Evolutionary conservation across 2,888 invertebrate species (phyloP).

Genomic region (Asteroscopus sphinx): DNA sequence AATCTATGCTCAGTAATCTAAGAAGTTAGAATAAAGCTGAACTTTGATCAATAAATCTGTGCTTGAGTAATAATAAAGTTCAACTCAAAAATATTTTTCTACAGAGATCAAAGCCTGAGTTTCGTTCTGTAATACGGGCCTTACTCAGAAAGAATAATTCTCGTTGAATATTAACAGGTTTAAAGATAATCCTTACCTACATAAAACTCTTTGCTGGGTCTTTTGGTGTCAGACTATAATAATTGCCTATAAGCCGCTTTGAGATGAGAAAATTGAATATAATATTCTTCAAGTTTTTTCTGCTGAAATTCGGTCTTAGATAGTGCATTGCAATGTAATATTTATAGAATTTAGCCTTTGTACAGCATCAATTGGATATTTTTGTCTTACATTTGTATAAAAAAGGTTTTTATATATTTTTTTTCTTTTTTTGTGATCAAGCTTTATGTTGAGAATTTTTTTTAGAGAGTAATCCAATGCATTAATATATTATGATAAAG

Average conservation of each 20-base stretch:
- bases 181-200: constrained; percentile 30
- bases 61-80: no score
- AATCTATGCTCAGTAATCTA: no score
- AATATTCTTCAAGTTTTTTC: constrained; percentile 35
- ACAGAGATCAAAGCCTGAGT: no score
- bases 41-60: no score
- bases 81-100: no score
- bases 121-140: no score
- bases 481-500: no score
- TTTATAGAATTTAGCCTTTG: constrained; percentile 9
- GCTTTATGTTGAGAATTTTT: neutral
- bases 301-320: constrained; percentile 14
- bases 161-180: constrained; percentile 39
- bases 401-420: no score
- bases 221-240: constrained; percentile 41
- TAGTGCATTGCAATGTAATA: constrained; percentile 11
- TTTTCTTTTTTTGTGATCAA: neutral
- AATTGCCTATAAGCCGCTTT: constrained; percentile 42
- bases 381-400: neutral
- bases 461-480: neutral
- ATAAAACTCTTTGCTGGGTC: constrained; percentile 34
- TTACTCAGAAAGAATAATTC: constrained; percentile 35
- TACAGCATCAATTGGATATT: neutral
- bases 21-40: no score
- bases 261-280: constrained; percentile 24